Base-by-base conservation (phyloP, 2,797 vertebrate genomes). In the Xenopus petersii region DNA sequence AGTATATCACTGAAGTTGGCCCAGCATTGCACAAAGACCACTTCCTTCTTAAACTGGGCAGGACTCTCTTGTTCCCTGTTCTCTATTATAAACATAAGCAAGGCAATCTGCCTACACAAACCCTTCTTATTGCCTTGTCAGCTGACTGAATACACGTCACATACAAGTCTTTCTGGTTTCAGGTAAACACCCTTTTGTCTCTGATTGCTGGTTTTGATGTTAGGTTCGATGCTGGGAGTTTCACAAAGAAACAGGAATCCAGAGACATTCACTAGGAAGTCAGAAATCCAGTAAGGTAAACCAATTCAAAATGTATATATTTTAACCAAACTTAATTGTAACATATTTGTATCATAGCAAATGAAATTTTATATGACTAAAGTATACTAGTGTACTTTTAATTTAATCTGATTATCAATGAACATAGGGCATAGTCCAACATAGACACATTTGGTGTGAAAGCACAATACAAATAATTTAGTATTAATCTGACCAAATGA, bases 111-210 rank as follows among this genome's bases (percentile, higher is more conserved):
- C 11, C 10, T 17, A 12, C 24, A 26, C 12, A 12, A 30, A 12
- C 7, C 24, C 10, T 26, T 67, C 46, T 42, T 42, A 16, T 9
- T 9, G 24, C 12, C 26, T 6, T 30, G 54, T 71, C 56, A 62
- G 67, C 75, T 65, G 68, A 75, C 68, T 11, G 2, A 24, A n/a
- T 51, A 47, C 24, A 26, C 8, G 54, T 49, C 75, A 49, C 36
- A 54, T 12, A 77, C 75, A 48, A 46, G 75, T 78, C 12, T 46
- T 51, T 51, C 75, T 11, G n/a, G 75, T 78, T 73, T 47, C 70
- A 61, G 67, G 64, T 4, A 21, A 30, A 33, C 13, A 17, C 67
- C 33, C n/a, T 55, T 67, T 21, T 42, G 16, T 58, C 49, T 58
- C 49, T 13, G 49, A 67, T 21, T 67, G 1, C 49, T 16, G 10